Percentiles rank a stretch among this genome's conserved stretches.
Evolutionary conservation across 2,888 invertebrate genomes (phyloP).

Genomic region (Ophion ellenae): DNA sequence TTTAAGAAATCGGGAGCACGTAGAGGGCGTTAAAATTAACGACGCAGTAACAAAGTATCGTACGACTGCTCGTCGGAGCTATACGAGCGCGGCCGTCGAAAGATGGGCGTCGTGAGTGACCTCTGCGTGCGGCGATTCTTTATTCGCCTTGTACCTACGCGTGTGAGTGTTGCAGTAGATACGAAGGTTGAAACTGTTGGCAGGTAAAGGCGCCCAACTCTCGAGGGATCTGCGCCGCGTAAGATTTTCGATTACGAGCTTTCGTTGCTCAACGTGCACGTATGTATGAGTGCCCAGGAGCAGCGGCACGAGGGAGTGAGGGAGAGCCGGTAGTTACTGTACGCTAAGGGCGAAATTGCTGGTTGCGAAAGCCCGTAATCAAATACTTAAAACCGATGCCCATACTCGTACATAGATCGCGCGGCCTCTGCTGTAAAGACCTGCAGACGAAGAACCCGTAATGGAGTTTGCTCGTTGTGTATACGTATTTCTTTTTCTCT

Average conservation of each 20-base stretch:
- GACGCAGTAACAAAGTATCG: constrained; percentile 82
- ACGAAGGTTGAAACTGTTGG: too few relatives aligned
- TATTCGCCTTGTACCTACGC: not conserved
- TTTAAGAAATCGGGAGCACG: constrained; percentile 81
- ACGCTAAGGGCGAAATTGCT: constrained; percentile 76
- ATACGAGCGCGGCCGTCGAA: constrained; percentile 13
- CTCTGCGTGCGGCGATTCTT: constrained; percentile 10
- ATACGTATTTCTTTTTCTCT: constrained; percentile 25
- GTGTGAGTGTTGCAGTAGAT: too few relatives aligned
- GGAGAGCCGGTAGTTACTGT: constrained; percentile 71
- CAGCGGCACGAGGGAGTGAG: not conserved
- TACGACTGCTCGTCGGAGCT: constrained; percentile 72
- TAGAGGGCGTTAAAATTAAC: constrained; percentile 83
- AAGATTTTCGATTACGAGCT: constrained; percentile 19
- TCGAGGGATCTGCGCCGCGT: not conserved
- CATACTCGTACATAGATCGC: constrained; percentile 28
- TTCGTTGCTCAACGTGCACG: not conserved
- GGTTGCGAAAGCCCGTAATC: constrained; percentile 78
- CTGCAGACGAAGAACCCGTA: constrained; percentile 27
- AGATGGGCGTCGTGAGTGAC: constrained; percentile 50
- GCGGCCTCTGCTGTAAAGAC: constrained; percentile 18
- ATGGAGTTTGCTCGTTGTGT: constrained; percentile 37
- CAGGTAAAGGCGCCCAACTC: constrained; percentile 13
- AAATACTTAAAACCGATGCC: constrained; percentile 79
- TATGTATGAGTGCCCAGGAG: not conserved